Base-by-base conservation (phyloP, 2,888 invertebrate species). In the Hanleya hanleyi region DNA sequence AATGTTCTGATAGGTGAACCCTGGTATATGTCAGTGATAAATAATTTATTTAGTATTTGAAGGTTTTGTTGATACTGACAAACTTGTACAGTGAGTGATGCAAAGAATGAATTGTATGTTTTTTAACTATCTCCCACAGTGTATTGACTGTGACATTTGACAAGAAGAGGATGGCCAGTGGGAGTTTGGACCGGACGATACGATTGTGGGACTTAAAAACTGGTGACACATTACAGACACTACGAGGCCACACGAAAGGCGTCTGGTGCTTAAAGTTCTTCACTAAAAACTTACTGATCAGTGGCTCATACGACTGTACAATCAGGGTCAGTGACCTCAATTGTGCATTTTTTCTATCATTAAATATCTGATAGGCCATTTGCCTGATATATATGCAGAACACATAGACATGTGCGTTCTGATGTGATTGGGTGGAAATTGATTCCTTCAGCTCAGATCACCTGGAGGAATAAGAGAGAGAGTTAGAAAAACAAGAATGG, bases 221-320 rank as follows among this genome's bases (percentile, higher is more conserved):
- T 3, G 87, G 86, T 3, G 75, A 78, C 51, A 78, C 83, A 33
- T 62, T 77, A 33, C 84, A 86, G 69, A 85, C 84, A 6, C 77
- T 89, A 18, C 80, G 76, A 57, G 89, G 88, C 0, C 89, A 89
- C 74, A 76, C 73, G 15, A 81, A 81, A 64, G 88, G 88, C 7
- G 84, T 89, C 35, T 89, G 88, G 88, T 86, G 87, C 69, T 77
- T 89, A 1, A 81, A 85, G 73, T 88, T 89, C 82, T 86, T 86
- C 73, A 88, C 88, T 12, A 76, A 85, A 47, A 77, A 84, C 67
- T 81, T 88, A 2, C 83, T 89, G 29, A 77, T 88, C 65, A 87
- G 87, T 70, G 89, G 86, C n/a, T 86, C 87, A 5, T 87, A 85
- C 75, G 89, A 89, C 76, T 78, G 81, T 33, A 86, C 87, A 1